Evolutionary conservation across 2,113 vertebrate genomes (phyloP).

Genomic region (Porphyrio hochstetteri): DNA sequence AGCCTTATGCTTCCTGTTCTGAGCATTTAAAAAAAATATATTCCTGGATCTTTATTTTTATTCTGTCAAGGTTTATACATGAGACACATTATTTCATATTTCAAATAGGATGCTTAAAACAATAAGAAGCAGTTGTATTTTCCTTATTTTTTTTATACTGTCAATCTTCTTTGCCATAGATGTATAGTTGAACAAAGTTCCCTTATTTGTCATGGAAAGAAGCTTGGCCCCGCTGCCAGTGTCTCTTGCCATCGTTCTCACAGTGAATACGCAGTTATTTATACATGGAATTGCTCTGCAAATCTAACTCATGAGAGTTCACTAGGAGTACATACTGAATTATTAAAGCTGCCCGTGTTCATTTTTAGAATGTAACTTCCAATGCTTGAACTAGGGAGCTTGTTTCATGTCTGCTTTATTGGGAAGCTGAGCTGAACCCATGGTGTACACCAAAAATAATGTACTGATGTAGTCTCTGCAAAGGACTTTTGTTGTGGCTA

Average conservation of each 20-base stretch:
- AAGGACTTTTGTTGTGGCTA: background rate
- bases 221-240: background rate
- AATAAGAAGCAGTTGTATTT: background rate
- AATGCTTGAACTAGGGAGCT: background rate
- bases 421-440: background rate
- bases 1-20: background rate
- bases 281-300: background rate
- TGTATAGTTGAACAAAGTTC: background rate
- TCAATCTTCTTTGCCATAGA: background rate
- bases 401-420: background rate
- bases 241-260: background rate
- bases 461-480: background rate
- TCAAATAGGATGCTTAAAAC: background rate
- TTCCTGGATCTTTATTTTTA: background rate
- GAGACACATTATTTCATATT: background rate
- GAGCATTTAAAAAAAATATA: background rate
- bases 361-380: background rate
- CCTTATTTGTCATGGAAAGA: background rate
- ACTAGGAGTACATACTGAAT: background rate
- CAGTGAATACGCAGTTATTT: background rate
- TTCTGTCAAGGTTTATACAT: background rate
- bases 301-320: background rate
- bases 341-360: background rate
- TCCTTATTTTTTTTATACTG: background rate
- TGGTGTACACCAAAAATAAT: background rate